These are phyloP conservation scores for Mormyrus proboscirostris DNA, from an alignment of 2,797 vertebrate species.

Conservation along the genomic window DNA sequence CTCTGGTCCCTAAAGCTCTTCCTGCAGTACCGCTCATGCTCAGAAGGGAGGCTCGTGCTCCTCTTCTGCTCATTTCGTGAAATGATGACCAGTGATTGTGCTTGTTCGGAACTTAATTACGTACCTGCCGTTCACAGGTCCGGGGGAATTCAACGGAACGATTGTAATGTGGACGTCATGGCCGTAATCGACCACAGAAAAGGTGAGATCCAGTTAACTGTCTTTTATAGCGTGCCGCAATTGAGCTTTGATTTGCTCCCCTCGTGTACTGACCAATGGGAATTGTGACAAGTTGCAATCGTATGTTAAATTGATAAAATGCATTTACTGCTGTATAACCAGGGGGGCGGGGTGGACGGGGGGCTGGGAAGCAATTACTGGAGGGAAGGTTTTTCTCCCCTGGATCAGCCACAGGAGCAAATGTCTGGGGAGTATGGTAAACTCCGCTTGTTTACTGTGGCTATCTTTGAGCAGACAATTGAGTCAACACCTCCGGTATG, in stretches of 20 bases:
- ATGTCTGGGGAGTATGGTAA: not conserved
- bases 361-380: slow-evolving; percentile 6
- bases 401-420: not conserved
- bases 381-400: not conserved
- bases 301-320: slow-evolving; percentile 24
- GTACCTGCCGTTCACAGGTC: not conserved
- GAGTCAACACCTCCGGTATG: not conserved
- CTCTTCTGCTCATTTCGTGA: not conserved
- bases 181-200: slow-evolving; percentile 5
- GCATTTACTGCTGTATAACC: slow-evolving; percentile 4
- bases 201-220: slow-evolving; percentile 9
- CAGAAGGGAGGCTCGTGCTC: not conserved
- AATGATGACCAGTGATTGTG: slow-evolving; percentile 1
- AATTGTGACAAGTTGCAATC: slow-evolving; percentile 7
- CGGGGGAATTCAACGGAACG: not conserved
- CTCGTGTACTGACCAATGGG: not conserved
- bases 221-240: not conserved
- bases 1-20: not conserved
- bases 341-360: not conserved
- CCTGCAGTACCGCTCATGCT: not conserved
- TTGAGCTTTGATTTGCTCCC: not conserved
- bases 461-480: not conserved
- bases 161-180: not conserved
- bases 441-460: not conserved
- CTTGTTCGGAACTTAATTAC: not conserved